Base-by-base conservation (phyloP, 64 coral and sea anemone species). In the Montipora sp. region DNA sequence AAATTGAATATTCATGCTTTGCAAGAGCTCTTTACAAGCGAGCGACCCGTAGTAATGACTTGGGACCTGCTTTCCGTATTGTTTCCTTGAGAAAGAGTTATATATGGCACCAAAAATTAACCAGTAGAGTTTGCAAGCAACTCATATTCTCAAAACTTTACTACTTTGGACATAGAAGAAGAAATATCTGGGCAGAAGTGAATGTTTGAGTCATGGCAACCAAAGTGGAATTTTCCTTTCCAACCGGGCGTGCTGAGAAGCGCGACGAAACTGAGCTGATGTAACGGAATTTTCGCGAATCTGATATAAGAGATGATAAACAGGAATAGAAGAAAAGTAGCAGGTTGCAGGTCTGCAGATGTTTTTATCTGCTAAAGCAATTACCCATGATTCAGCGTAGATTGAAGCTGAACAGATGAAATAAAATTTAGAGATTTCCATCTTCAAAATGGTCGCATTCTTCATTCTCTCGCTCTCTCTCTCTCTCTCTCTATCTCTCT, bases 1-100 rank as follows among this genome's bases (percentile, higher is more conserved):
- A 59, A 94, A 81, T 94, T 94, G 93, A 94, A 90, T 94, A 94
- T 90, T 94, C 93, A 94, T 90, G 51, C 43, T 93, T 93, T 57
- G 15, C 77, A 76, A 59, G 87, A 75, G 73, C 75, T 90, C 50
- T 84, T 58, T 59, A 90, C 73, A 88, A 94, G 93, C 75, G 63
- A 85, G 19, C 63, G 82, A 85, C 82, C 82, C 44, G 82, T 66
- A 16, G 46, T 51, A 90, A 77, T 77, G 50, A 45, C 80, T 27
- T 12, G 18, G 44, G 88, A 94, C 93, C 93, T 94, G 93, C 59
- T 83, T 47, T 71, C 8, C 46, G 87, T 49, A 78, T 94, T 94
- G 93, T 94, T 81, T 21, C 55, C 4, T 22, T 0, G 68, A 83
- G 80, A 70, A 85, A 85, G 18, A 85, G 50, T 85, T 85, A 85